These are phyloP conservation scores for Ascidia mentula DNA, from an alignment of 23 tunicate species.

Conservation along the genomic window DNA sequence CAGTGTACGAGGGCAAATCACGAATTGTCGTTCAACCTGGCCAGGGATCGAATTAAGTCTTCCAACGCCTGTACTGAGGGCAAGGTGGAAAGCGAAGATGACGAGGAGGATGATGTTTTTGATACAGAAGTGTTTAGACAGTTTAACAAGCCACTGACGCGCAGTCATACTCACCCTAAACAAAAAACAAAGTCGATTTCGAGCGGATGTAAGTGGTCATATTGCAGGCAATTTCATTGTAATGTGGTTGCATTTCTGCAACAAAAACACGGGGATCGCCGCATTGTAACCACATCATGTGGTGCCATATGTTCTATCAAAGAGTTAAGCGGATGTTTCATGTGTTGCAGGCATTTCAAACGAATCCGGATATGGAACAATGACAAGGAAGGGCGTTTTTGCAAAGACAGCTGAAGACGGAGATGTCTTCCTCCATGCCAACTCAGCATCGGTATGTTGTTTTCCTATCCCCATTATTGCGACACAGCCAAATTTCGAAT, in stretches of 20 bases:
- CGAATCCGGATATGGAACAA: conserved; percentile 66
- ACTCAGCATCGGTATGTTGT: background rate
- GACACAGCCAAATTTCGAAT: too few species aligned
- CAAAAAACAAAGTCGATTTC: conserved; percentile 33
- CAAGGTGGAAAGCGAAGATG: background rate
- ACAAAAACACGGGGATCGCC: too few species aligned
- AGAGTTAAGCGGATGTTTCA: background rate
- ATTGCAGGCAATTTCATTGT: too few species aligned
- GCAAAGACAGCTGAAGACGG: conserved; percentile 43
- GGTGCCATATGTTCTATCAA: too few species aligned
- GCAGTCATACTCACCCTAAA: conserved; percentile 37
- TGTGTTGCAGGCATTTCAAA: conserved; percentile 51
- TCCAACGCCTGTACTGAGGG: conserved; percentile 5
- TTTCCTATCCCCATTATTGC: too few species aligned
- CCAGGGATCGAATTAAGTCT: conserved; percentile 9
- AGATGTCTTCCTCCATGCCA: conserved; percentile 34
- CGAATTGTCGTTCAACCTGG: background rate
- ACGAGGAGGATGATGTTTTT: conserved; percentile 24
- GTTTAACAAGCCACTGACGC: background rate
- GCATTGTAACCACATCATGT: too few species aligned
- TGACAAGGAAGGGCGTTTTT: conserved; percentile 38
- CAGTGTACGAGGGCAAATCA: conserved; percentile 29
- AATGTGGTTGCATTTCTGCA: too few species aligned
- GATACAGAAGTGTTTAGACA: background rate
- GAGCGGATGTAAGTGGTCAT: conserved; percentile 44